A percentile compares a stretch with the other conserved stretches of the same genome.
Conservation (phyloP, 2,113 vertebrate genomes). For the Elgaria multicarinata region DNA sequence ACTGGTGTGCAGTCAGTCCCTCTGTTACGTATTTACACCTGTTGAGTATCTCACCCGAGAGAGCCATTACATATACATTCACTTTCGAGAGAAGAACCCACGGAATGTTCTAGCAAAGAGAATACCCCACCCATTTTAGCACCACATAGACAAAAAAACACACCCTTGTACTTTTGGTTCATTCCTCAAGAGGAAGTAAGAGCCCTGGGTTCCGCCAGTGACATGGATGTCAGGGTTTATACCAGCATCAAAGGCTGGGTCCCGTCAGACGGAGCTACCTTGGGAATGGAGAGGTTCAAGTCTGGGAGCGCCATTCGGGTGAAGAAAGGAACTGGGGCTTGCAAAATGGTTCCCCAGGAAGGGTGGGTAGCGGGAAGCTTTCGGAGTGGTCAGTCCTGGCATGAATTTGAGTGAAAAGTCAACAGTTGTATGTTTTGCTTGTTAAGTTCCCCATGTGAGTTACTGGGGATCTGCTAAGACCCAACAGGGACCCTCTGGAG, state of each 20-base stretch:
- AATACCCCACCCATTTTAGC: neutral
- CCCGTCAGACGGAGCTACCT: neutral
- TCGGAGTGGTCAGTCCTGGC: neutral
- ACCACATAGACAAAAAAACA: neutral
- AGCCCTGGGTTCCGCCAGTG: neutral
- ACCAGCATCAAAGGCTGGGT: neutral
- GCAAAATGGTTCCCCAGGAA: neutral
- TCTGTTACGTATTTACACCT: neutral
- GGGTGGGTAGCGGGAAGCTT: too few species aligned
- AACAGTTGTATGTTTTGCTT: neutral
- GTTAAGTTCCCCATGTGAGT: neutral
- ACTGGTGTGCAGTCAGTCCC: neutral
- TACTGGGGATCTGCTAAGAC: too few species aligned
- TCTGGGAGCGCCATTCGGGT: neutral
- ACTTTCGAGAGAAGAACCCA: neutral
- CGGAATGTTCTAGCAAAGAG: neutral
- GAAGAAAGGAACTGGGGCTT: too few species aligned
- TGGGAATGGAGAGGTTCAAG: too few species aligned
- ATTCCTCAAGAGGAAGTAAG: neutral
- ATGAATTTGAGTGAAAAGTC: neutral
- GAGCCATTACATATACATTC: conserved; percentile 13
- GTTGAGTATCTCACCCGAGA: neutral
- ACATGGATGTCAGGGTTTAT: neutral
- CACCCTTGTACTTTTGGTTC: neutral
- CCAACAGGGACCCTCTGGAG: too few species aligned